Conservation (phyloP, 2,113 vertebrate genomes). For the Sturnira hondurensis region DNA sequence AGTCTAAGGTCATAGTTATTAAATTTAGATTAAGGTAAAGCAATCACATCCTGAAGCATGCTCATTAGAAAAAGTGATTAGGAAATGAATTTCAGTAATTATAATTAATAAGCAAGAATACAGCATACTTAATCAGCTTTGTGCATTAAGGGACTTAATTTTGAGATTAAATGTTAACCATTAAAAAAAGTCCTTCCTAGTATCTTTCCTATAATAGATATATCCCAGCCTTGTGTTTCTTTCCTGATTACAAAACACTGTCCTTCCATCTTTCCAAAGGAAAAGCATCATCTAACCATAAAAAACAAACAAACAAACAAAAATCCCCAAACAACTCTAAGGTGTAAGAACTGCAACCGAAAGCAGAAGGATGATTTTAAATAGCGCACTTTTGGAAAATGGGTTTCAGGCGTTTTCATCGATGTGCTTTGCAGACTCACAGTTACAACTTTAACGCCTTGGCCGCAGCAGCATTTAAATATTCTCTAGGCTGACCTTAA, state of each 20-base stretch:
- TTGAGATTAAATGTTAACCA: not conserved
- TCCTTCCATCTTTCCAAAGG: not conserved
- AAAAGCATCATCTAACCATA: not conserved
- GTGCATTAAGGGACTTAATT: conserved; percentile 3
- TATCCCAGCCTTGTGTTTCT: not conserved
- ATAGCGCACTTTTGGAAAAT: not conserved
- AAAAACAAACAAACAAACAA: not conserved
- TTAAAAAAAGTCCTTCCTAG: not conserved
- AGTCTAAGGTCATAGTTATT: not conserved
- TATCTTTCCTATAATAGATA: not conserved
- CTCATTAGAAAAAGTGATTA: conserved; percentile 25
- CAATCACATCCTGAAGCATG: not conserved
- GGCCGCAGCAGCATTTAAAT: not conserved
- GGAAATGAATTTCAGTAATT: conserved; percentile 45
- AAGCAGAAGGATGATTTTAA: not conserved
- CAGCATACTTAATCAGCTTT: not conserved
- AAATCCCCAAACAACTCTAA: not conserved
- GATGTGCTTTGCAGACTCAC: not conserved
- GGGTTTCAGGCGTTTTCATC: not conserved
- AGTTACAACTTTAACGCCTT: not conserved
- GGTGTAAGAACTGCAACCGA: not conserved
- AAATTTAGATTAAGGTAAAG: conserved; percentile 35
- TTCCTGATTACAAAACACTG: not conserved
- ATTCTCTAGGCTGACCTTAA: not conserved
- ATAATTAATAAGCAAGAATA: conserved; percentile 34